Base-by-base conservation (phyloP, 2,888 invertebrate species). In the Leptodirus hochenwartii region DNA sequence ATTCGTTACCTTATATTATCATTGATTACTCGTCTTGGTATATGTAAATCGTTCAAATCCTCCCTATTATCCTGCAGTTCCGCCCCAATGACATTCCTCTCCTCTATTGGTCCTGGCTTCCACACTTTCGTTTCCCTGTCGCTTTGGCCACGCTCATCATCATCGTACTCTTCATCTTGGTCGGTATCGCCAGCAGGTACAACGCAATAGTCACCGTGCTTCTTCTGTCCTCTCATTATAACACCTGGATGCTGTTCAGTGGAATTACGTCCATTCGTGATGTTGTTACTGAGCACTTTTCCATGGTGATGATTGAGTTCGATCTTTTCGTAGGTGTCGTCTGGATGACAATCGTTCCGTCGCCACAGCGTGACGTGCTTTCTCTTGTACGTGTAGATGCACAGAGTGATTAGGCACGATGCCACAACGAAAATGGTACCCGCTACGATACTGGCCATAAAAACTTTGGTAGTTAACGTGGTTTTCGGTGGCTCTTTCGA, bases 261-360 rank as follows among this genome's bases (percentile, higher is more conserved):
- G 6, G 24, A 32, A 22, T 34, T 34, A 12, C 41, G 32, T n/a
- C 39, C 40, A 20, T 37, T 36, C 12, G 15, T 27, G 24, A 34
- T 36, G 11, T 36, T 33, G 8, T n/a, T n/a, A n/a, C 11, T 25
- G 13, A 10, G 20, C 4, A 30, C 25, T 23, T 37, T 37, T 10
- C 37, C n/a, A n/a, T n/a, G n/a, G n/a, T n/a, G n/a, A 42, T 69
- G 65, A 50, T 68, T 72, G 61, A 76, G 66, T 49, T 79, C 78
- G 39, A 80, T 78, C 59, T 79, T 80, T 50, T 79, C 79, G 47
- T 79, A 79, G 53, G 69, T 76, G 44, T 77, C 76, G 38, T 56
- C 57, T 3, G 53, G 42, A 17, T 51, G 44, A 36, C 62, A 54
- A 8, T 57, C 53, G 14, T 53, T 57, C 9, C 52, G 46, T 41